A percentile compares a stretch with the other conserved stretches of the same genome.
phyloP scores from a whole-genome alignment of 2,888 invertebrate species.

The Melolontha melolontha region DNA sequence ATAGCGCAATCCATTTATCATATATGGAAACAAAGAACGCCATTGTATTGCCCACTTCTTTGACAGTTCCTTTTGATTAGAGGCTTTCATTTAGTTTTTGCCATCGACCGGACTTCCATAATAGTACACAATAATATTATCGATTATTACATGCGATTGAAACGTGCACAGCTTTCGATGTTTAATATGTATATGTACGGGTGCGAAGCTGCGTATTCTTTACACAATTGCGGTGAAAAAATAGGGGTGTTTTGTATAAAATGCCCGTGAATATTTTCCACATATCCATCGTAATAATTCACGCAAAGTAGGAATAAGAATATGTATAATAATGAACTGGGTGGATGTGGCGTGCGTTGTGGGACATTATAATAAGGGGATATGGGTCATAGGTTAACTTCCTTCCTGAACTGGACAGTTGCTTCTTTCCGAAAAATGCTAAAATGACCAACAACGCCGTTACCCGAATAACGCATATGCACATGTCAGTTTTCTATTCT shows the following conservation, averaged over 20 bases:
- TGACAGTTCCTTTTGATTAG: conserved; percentile 34
- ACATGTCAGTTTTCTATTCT: conserved; percentile 45
- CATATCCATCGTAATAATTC: conserved; percentile 38
- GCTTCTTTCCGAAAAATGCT: conserved; percentile 58
- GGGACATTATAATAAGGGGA: conserved; percentile 52
- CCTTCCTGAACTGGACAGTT: conserved; percentile 58
- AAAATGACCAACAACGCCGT: conserved; percentile 60
- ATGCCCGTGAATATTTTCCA: conserved; percentile 51
- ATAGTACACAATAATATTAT: conserved; percentile 8
- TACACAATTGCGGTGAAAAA: conserved; percentile 61
- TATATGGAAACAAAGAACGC: conserved; percentile 41
- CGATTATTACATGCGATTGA: conserved; percentile 21
- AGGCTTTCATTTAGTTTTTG: conserved; percentile 9
- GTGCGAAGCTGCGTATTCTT: conserved; percentile 56
- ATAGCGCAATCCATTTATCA: conserved; percentile 46
- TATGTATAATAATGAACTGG: conserved; percentile 23
- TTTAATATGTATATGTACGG: conserved; percentile 41
- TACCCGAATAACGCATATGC: conserved; percentile 12
- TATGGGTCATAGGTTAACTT: conserved; percentile 60
- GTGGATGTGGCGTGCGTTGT: conserved; percentile 41
- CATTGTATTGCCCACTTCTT: conserved; percentile 45
- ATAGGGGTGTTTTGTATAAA: conserved; percentile 59
- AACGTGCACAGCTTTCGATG: conserved; percentile 29
- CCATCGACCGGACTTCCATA: conserved; percentile 24
- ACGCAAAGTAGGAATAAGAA: not conserved